A percentile compares a stretch with the other conserved stretches of the same genome.
These are phyloP conservation scores for Selene dorsalis DNA, from an alignment of 2,797 vertebrate species.

Conservation along the genomic window DNA sequence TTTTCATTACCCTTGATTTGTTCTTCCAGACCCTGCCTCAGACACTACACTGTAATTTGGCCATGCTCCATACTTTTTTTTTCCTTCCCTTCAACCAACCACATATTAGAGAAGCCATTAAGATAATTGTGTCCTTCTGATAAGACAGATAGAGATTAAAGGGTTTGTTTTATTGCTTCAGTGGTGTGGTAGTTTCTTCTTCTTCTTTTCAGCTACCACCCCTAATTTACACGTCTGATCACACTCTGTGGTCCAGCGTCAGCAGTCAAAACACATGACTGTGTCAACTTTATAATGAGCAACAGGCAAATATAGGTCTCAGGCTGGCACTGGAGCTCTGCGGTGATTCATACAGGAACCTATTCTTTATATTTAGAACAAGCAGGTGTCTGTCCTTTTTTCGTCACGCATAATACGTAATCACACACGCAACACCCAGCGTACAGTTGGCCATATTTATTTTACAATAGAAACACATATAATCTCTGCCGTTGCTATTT, in stretches of 20 bases:
- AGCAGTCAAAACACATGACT: slow-evolving; percentile 54
- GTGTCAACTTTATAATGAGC: slow-evolving; percentile 65
- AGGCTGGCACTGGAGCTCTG: slow-evolving; percentile 34
- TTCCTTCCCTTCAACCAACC: not conserved
- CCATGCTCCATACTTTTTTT: not conserved
- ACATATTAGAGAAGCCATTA: slow-evolving; percentile 28
- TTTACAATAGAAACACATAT: not conserved
- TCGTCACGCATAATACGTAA: not conserved
- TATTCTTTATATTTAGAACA: slow-evolving; percentile 67
- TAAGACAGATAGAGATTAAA: slow-evolving; percentile 8
- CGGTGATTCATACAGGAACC: slow-evolving; percentile 68
- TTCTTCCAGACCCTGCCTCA: slow-evolving; percentile 44
- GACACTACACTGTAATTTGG: slow-evolving; percentile 19
- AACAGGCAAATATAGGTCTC: slow-evolving; percentile 59
- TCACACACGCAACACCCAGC: not conserved
- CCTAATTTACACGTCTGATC: slow-evolving; percentile 37
- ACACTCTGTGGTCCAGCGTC: slow-evolving; percentile 40
- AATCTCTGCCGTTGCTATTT: not conserved
- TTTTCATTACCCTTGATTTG: slow-evolving; percentile 69
- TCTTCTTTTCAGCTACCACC: no score
- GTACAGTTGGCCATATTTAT: not conserved
- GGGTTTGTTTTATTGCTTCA: slow-evolving; percentile 31
- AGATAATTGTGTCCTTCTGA: slow-evolving; percentile 31
- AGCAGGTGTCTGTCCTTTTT: slow-evolving; percentile 12
- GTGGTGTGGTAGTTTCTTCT: slow-evolving; percentile 12